Evolutionary conservation across 2,797 vertebrate species (phyloP), one percentile per base, ranked within the genome.

Genomic region (Tarsius wallacei): DNA sequence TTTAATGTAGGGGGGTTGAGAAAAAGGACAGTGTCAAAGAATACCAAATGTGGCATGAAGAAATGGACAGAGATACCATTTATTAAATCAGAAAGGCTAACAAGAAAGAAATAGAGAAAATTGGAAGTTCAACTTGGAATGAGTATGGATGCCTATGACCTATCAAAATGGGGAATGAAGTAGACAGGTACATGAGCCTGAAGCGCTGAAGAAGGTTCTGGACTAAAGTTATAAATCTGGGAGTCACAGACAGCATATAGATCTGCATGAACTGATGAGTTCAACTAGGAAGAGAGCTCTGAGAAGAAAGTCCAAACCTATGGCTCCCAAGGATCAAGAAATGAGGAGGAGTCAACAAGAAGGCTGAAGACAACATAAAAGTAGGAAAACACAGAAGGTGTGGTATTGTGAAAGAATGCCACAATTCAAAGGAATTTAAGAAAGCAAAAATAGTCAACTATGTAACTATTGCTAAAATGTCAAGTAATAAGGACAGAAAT

Each of bases 401-500:
- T n/a, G 47, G 47, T n/a, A 51, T 0, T 53, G 11, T 76, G 33
- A 73, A 76, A 12, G 42, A 42, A 42, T 42, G 42, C 42, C 42
- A 42, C 42, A 42, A 42, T 42, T 55, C 87, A 57, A 90, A 92
- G 15, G 17, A 71, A 59, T 85, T 68, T 93, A 47, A 91, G 19
- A 26, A 64, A 51, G 49, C 42, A 15, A 90, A 94, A 66, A 82
- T 0, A 10, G 81, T 28, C 59, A 77, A 28, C 22, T 61, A 31
- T 87, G 28, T 63, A 33, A 87, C 36, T 87, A 71, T 1, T 53
- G 42, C 51, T 71, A 51, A 85, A 64, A 76, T 61, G 61, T 51
- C 73, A 70, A 17, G 21, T 84, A 24, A 93, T 22, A 51, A 96
- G 7, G 71, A 47, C 33, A 94, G 88, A 95, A 63, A 68, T 59